Percentiles rank a stretch among this genome's conserved stretches.
phyloP scores from a whole-genome alignment of 2,888 invertebrate species.

The Dendrolimus pini region DNA sequence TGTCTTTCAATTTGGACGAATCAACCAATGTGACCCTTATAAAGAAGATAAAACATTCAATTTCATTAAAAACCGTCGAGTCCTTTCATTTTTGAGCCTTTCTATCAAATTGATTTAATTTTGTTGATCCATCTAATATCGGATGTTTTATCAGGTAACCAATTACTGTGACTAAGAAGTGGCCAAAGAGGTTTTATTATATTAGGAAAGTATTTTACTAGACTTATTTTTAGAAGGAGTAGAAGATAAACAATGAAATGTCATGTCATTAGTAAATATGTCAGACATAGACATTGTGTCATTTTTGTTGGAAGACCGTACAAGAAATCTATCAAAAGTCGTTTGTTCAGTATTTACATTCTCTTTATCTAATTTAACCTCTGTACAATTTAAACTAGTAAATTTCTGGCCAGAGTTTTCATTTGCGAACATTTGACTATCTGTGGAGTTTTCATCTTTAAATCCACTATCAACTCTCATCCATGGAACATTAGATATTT shows the following conservation, averaged over 20 bases:
- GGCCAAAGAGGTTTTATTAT: neutral
- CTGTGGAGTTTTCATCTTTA: constrained; percentile 61
- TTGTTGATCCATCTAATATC: too few relatives aligned
- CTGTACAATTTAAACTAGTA: constrained; percentile 37
- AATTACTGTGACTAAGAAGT: too few relatives aligned
- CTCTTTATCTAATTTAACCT: constrained; percentile 51
- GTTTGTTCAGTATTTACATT: constrained; percentile 38
- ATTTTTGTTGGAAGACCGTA: constrained; percentile 33
- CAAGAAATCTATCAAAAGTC: constrained; percentile 37
- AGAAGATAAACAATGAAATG: constrained; percentile 65
- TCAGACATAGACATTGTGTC: constrained; percentile 67
- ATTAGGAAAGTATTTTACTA: constrained; percentile 42
- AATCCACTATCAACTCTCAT: constrained; percentile 68
- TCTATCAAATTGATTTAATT: too few relatives aligned
- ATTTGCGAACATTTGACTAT: constrained; percentile 46
- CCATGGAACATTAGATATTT: constrained; percentile 66
- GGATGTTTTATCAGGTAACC: too few relatives aligned
- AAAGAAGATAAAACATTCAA: too few relatives aligned
- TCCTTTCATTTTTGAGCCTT: too few relatives aligned
- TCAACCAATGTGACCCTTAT: too few relatives aligned
- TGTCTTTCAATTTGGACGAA: too few relatives aligned
- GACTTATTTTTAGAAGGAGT: constrained; percentile 67
- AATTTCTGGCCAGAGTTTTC: constrained; percentile 36
- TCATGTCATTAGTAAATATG: constrained; percentile 60
- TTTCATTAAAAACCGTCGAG: too few relatives aligned